phyloP scores from a whole-genome alignment of 2,113 vertebrate species.

The Tupaia chinensis region DNA sequence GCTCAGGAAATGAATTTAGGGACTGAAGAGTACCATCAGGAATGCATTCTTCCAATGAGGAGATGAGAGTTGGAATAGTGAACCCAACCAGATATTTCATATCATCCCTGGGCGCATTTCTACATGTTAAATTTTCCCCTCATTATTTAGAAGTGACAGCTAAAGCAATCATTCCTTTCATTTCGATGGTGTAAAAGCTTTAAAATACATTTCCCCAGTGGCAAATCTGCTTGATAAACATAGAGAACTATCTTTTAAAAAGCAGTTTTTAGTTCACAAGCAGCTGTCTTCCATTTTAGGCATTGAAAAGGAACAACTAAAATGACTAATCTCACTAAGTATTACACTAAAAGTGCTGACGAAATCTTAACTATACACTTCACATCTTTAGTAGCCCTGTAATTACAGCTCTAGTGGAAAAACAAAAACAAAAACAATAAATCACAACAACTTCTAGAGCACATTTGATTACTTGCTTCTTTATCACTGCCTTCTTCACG shows the following conservation, averaged over 20 bases:
- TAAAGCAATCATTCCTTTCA: slow-evolving; percentile 8
- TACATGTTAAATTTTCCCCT: not conserved
- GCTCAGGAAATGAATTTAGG: not conserved
- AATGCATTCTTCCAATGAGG: not conserved
- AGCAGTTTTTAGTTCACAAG: slow-evolving; percentile 36
- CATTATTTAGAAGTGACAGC: not conserved
- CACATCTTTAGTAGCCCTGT: slow-evolving; percentile 71
- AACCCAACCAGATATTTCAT: not conserved
- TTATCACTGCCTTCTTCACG: slow-evolving; percentile 61
- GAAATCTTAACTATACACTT: slow-evolving; percentile 73
- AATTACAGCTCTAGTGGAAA: slow-evolving; percentile 79
- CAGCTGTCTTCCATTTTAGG: slow-evolving; percentile 72
- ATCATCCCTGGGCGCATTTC: not conserved
- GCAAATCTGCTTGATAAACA: slow-evolving; percentile 28
- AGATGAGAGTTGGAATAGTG: not conserved
- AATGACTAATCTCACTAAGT: slow-evolving; percentile 78
- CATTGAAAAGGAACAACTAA: slow-evolving; percentile 62
- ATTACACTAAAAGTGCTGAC: slow-evolving; percentile 72
- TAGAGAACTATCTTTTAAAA: slow-evolving; percentile 39
- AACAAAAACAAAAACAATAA: not conserved
- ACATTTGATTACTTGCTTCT: slow-evolving; percentile 74
- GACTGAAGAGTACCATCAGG: not conserved
- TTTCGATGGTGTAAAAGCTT: slow-evolving; percentile 30
- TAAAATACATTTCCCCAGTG: slow-evolving; percentile 3
- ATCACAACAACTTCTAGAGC: slow-evolving; percentile 71